A percentile compares a stretch with the other conserved stretches of the same genome.
Evolutionary conservation across 2,888 invertebrate species (phyloP).

Genomic region (Oligia strigilis): DNA sequence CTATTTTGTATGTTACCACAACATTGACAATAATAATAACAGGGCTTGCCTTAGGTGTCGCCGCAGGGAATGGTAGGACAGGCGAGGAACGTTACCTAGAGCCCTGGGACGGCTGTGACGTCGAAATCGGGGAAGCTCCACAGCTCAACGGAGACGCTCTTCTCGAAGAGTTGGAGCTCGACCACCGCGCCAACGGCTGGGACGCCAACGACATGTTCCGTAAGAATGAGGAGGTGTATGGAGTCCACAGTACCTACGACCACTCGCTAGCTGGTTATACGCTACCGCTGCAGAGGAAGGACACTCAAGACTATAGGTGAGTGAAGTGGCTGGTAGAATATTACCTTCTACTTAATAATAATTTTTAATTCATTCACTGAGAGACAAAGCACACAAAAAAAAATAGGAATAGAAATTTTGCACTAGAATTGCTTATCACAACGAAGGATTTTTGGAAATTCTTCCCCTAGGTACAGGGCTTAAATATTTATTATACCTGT

Average conservation of each 20-base stretch:
- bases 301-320: conserved; percentile 95
- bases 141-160: conserved; percentile 91
- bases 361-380: neutral
- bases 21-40: conserved; percentile 38
- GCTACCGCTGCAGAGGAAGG: conserved; percentile 95
- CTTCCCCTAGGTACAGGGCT: neutral
- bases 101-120: conserved; percentile 95
- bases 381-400: neutral
- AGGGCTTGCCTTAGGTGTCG: conserved; percentile 51
- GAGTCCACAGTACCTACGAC: conserved; percentile 97
- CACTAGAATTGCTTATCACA: neutral
- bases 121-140: conserved; percentile 86
- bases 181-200: conserved; percentile 97
- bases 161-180: conserved; percentile 93
- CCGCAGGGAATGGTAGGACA: conserved; percentile 83
- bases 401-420: neutral
- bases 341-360: neutral
- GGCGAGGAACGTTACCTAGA: conserved; percentile 95
- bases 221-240: conserved; percentile 97
- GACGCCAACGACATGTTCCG: conserved; percentile 99
- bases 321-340: neutral
- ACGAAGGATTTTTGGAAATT: neutral
- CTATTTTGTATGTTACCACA: conserved; percentile 4
- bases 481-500: neutral
- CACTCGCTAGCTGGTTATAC: conserved; percentile 98